Percentiles rank a stretch among this genome's conserved stretches.
Evolutionary conservation across 1,140 invertebrate genomes (phyloP).

Genomic region (Cydia amplana): DNA sequence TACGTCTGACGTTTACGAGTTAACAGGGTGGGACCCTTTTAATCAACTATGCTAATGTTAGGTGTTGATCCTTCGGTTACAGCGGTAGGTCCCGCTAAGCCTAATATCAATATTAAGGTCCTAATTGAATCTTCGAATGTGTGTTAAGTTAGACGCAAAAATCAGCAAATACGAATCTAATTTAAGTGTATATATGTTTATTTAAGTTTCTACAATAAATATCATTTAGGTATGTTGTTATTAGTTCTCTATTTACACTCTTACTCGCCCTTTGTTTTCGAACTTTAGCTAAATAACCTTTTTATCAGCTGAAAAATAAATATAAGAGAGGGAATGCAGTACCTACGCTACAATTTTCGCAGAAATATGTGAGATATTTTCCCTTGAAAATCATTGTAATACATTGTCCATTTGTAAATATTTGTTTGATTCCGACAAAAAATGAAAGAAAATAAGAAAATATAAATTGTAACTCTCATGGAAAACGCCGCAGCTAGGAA

Average conservation of each 20-base stretch:
- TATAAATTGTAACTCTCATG: no score
- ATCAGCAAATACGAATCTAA: slow-evolving; percentile 35
- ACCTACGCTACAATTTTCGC: no score
- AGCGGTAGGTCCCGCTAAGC: slow-evolving; percentile 52
- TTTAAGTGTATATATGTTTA: slow-evolving; percentile 22
- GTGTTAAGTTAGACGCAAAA: slow-evolving; percentile 50
- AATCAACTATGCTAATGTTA: slow-evolving; percentile 78
- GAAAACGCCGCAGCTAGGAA: background rate
- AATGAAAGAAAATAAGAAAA: no score
- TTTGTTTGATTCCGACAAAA: no score
- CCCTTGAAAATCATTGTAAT: no score
- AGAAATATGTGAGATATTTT: no score
- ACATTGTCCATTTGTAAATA: no score
- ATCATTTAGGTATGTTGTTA: slow-evolving; percentile 19
- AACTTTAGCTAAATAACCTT: background rate
- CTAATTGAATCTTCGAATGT: slow-evolving; percentile 70
- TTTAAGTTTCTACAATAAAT: no score
- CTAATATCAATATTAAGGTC: slow-evolving; percentile 67
- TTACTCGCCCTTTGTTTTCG: background rate
- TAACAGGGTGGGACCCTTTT: slow-evolving; percentile 74
- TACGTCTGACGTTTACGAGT: slow-evolving; percentile 74
- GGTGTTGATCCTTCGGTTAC: slow-evolving; percentile 61
- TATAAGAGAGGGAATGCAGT: no score
- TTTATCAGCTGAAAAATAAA: no score
- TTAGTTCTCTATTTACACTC: background rate